A percentile compares a stretch with the other conserved stretches of the same genome.
These are phyloP conservation scores for Acropternis orthonyx DNA, from an alignment of 2,797 vertebrate species.

Conservation along the genomic window DNA sequence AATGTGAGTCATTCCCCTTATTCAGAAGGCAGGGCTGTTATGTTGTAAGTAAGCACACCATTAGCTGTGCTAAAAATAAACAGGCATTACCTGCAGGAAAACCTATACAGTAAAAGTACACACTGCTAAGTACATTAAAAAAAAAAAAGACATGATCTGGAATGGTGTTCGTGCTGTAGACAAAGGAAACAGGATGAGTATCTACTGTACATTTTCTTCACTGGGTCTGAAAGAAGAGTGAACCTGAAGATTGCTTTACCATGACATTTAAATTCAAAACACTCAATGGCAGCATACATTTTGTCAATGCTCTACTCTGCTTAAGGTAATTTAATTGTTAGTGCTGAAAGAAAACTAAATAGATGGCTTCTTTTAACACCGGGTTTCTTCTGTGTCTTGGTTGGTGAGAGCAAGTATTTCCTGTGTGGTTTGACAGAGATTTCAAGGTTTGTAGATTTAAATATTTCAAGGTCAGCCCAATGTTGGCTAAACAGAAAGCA, in stretches of 20 bases:
- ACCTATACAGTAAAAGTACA: conserved; percentile 40
- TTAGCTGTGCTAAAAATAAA: conserved; percentile 75
- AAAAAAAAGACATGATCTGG: not conserved
- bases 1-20: conserved; percentile 72
- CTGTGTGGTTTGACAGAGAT: conserved; percentile 20
- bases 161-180: not conserved
- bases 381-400: not conserved
- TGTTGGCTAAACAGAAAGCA: conserved; percentile 27
- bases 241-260: not conserved
- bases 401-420: conserved; percentile 5
- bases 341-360: conserved; percentile 9
- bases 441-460: conserved; percentile 9
- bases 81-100: conserved; percentile 67
- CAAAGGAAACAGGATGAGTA: not conserved
- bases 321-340: not conserved
- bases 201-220: not conserved
- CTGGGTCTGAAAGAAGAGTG: not conserved
- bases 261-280: not conserved
- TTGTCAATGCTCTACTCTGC: not conserved
- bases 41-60: conserved; percentile 66
- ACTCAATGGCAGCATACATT: not conserved
- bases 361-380: not conserved
- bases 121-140: not conserved
- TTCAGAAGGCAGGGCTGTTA: conserved; percentile 64
- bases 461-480: conserved; percentile 53